Evolutionary conservation across 2,797 vertebrate genomes (phyloP), one percentile per base, ranked within the genome.

Genomic region (Amblyopsis hoosieri): DNA sequence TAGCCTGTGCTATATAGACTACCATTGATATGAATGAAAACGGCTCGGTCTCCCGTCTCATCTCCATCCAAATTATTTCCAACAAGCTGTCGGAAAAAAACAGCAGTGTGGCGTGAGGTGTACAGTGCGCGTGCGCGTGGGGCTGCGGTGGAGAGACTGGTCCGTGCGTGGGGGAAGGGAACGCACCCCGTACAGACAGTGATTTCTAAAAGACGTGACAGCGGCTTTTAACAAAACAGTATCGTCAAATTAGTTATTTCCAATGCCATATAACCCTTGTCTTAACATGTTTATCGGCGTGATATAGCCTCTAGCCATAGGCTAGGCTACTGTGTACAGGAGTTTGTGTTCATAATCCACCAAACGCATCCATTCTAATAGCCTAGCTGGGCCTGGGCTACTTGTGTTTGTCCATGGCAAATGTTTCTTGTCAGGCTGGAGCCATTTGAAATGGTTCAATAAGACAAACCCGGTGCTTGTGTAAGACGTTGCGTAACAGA

Each of bases 111-210:
- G 0, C 66, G 50, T 60, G 12, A 10, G 5, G 9, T 54, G 0
- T 12, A 2, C 3, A 66, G 60, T 75, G 93, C 94, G 96, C 92
- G 90, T 95, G 96, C 94, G 96, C 91, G 92, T 19, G 62, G 62
- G 85, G 86, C 75, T 90, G 90, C 91, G 85, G 91, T 84, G 81
- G 58, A 64, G 74, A 31, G 51, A 49, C 48, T 19, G 31, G 55
- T 58, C 62, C 37, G 29, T 64, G 46, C 55, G 80, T 81, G 80
- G 90, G 87, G 80, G 89, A 90, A 80, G 85, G 88, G 90, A 85
- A 52, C 29, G 54, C 46, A 49, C 60, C 54, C 9, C 13, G 37
- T n/a, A 31, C 31, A 33, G 54, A 33, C 31, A 29, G 23, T 12
- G 3, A 17, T 57, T 1, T 12, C n/a, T 7, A 57, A 57, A 42